Evolutionary conservation across 2,888 invertebrate genomes (phyloP).

Genomic region (Diaprepes abbreviatus): DNA sequence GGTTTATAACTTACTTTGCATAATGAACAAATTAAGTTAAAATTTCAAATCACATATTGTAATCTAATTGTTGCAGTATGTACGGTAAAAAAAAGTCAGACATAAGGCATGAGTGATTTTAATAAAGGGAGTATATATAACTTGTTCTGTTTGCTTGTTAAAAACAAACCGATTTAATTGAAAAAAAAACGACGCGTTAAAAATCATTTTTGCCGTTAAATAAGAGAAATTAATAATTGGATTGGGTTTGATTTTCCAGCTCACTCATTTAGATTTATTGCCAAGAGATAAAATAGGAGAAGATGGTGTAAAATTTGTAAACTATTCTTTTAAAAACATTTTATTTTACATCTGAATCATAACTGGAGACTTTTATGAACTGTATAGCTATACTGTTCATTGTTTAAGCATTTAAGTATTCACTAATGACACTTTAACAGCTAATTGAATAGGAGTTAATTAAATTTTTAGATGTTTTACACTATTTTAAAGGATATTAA

Average conservation of each 20-base stretch:
- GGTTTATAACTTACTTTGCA: too few species aligned
- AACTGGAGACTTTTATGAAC: too few species aligned
- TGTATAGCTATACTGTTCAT: too few species aligned
- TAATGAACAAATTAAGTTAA: neutral
- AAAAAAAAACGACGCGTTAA: neutral
- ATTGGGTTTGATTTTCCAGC: conserved; percentile 23
- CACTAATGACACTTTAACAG: too few species aligned
- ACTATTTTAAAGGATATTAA: too few species aligned
- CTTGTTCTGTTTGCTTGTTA: conserved; percentile 1
- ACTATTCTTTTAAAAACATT: too few species aligned
- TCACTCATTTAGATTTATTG: conserved; percentile 5
- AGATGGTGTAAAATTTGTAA: too few species aligned
- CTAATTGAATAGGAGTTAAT: too few species aligned
- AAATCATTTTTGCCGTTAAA: conserved; percentile 11
- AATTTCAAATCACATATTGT: neutral
- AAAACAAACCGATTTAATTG: neutral
- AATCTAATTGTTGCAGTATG: neutral
- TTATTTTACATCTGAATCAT: too few species aligned
- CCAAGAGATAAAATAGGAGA: conserved; percentile 3
- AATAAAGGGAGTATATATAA: neutral
- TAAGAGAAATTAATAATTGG: conserved; percentile 15
- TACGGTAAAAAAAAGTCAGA: neutral
- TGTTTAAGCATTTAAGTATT: too few species aligned
- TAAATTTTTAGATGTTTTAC: too few species aligned
- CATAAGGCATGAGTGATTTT: neutral